phyloP scores from a whole-genome alignment of 1,140 invertebrate genomes.

The Nixonia krombeini region DNA sequence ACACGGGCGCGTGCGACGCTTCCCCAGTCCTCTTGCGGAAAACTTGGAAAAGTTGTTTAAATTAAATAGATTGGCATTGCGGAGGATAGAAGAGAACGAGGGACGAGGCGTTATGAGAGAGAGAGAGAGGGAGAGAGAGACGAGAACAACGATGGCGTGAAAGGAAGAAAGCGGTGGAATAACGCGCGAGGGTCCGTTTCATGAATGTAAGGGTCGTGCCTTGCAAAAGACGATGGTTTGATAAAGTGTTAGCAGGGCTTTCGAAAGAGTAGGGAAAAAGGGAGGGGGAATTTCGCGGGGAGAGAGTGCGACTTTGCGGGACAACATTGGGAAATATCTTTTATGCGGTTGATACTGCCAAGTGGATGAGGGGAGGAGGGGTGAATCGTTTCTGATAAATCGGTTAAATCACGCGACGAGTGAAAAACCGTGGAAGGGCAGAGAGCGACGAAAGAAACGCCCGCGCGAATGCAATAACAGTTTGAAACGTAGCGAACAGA shows the following conservation, averaged over 20 bases:
- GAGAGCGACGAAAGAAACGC: too few species aligned
- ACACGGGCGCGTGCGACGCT: too few species aligned
- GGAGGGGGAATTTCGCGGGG: too few species aligned
- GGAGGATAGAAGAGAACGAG: constrained; percentile 2
- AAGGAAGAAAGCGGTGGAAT: constrained; percentile 3
- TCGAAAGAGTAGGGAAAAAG: too few species aligned
- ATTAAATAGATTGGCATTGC: constrained; percentile 52
- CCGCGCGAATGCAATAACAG: not conserved
- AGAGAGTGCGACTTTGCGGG: too few species aligned
- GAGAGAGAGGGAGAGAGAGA: too few species aligned
- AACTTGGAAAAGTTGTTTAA: constrained; percentile 53
- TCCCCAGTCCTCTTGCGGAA: not conserved
- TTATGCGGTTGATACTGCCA: too few species aligned
- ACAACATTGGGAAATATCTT: too few species aligned
- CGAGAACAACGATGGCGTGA: constrained; percentile 7
- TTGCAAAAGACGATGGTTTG: not conserved
- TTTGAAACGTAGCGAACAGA: not conserved
- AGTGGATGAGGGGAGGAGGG: too few species aligned
- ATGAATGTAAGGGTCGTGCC: constrained; percentile 15
- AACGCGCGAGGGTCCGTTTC: constrained; percentile 52
- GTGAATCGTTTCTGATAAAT: too few species aligned
- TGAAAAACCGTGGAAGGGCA: too few species aligned
- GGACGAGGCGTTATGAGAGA: constrained; percentile 5
- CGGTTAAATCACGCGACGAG: too few species aligned
- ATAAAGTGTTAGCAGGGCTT: not conserved